Base-by-base conservation (phyloP, 2,113 vertebrate species). In the Tringa solitaria region DNA sequence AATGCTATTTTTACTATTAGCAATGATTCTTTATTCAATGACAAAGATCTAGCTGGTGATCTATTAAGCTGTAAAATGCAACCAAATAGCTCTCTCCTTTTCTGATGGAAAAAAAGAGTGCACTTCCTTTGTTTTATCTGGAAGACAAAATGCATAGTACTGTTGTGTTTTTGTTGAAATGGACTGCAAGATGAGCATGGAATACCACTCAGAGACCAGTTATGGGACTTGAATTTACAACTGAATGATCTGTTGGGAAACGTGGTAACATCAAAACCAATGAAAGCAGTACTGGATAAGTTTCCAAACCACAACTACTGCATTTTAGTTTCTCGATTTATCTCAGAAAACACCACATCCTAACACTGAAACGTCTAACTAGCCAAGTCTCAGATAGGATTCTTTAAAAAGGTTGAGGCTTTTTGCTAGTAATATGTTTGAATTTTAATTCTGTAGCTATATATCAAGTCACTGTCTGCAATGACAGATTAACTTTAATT, bases 401-500 rank as follows among this genome's bases (percentile, higher is more conserved):
- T 77, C 4, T 68, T 92, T 79, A 21, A 65, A 69, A 84, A 93
- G 16, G 9, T 19, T 27, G 27, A 24, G 4, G 4, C 33, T 89
- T 89, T 50, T 61, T 74, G 19, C 27, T 70, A 46, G 67, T 77
- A 10, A 8, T 74, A 76, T 23, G 30, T 77, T 96, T 53, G 8
- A 68, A 90, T 68, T 54, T 14, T 51, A 83, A 95, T 94, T 46
- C 37, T 56, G 54, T 16, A 83, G n/a, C 22, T 83, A 84, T n/a
- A 37, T 4, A 77, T 81, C 33, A 12, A 68, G 11, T 46, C 75
- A 65, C 23, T 24, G 7, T 41, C 26, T 89, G 43, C 30, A 70
- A 69, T 79, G 22, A 90, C 3, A 37, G 41, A 86, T 86, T 93
- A 95, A 90, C 50, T 50, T 57, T 87, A 88, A 91, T 89, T 91